Base-by-base conservation (phyloP, 2,113 vertebrate species). In the Nicator chloris region DNA sequence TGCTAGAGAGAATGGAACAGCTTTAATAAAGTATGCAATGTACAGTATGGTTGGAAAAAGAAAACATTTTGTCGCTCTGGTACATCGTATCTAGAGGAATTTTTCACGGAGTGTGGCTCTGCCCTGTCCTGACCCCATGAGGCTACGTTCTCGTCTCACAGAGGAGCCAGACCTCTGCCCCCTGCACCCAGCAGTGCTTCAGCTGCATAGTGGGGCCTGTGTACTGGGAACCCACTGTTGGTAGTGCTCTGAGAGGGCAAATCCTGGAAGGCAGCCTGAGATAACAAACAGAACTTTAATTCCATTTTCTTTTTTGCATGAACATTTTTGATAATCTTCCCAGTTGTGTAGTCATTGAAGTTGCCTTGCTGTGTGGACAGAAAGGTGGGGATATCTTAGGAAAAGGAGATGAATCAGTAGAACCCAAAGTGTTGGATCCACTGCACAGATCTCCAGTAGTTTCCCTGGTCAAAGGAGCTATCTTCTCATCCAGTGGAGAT, bases 101-200 rank as follows among this genome's bases (percentile, higher is more conserved):
- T 68, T 84, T 35, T 51, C 7, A 1, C 22, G 45, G 63, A 72
- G 8, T 21, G 22, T 22, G 7, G 10, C n/a, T 68, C 13, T 69
- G n/a, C 56, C 22, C 35, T 47, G 23, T 54, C 57, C 49, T 81
- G 17, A 19, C 23, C 37, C 33, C 24, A 2, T 0, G 0, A 6
- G 45, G 19, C n/a, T 82, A 12, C 2, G 0, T 28, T 76, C 28
- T 8, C 7, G 2, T 72, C 16, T 2, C 8, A 37, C 5, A 28
- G 37, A 18, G 40, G 24, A 77, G 60, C 44, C 0, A 2, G 31
- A 70, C 33, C 65, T 66, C 50, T 82, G 28, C 11, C 17, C 42
- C 42, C 56, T 71, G 70, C 56, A 40, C 45, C 27, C 57, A 71
- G 47, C 40, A 53, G 7, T 26, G 9, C 66, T 42, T 20, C 15